Percentiles rank a stretch among this genome's conserved stretches.
These are phyloP conservation scores for Grammomys surdaster DNA, from an alignment of 2,113 vertebrate genomes.

Conservation along the genomic window DNA sequence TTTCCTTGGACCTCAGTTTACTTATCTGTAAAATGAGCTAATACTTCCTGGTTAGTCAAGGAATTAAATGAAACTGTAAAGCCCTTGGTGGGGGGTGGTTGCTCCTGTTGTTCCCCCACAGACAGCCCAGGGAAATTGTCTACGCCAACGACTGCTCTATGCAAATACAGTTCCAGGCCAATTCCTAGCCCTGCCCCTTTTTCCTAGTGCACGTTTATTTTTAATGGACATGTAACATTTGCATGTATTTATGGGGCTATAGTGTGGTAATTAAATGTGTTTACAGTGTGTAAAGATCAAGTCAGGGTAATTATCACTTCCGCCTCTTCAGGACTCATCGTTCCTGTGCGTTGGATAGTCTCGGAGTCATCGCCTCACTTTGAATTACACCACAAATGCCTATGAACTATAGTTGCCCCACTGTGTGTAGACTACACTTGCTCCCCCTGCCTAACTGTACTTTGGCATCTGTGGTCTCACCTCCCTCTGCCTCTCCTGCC, in stretches of 20 bases:
- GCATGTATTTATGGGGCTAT: not conserved
- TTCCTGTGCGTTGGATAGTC: not conserved
- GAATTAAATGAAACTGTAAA: not conserved
- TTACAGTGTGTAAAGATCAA: not conserved
- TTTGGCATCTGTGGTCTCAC: not conserved
- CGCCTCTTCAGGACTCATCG: not conserved
- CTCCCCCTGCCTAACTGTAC: too few relatives aligned
- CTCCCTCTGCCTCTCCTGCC: not conserved
- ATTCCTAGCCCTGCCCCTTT: too few relatives aligned
- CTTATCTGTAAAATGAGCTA: constrained; percentile 5
- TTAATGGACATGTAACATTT: not conserved
- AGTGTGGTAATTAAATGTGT: not conserved
- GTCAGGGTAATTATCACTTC: not conserved
- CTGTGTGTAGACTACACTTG: not conserved
- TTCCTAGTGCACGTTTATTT: not conserved
- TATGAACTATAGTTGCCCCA: too few relatives aligned
- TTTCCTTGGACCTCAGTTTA: not conserved
- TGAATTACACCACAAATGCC: not conserved
- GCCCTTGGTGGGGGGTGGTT: not conserved
- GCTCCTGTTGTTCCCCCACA: not conserved
- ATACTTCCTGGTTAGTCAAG: not conserved
- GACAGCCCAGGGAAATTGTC: not conserved
- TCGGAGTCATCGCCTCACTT: not conserved
- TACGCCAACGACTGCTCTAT: too few relatives aligned
- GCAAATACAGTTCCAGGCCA: not conserved